Percentiles rank a stretch among this genome's conserved stretches.
These are phyloP conservation scores for Calcarius lapponicus DNA, from an alignment of 2,797 vertebrate genomes.

Conservation along the genomic window DNA sequence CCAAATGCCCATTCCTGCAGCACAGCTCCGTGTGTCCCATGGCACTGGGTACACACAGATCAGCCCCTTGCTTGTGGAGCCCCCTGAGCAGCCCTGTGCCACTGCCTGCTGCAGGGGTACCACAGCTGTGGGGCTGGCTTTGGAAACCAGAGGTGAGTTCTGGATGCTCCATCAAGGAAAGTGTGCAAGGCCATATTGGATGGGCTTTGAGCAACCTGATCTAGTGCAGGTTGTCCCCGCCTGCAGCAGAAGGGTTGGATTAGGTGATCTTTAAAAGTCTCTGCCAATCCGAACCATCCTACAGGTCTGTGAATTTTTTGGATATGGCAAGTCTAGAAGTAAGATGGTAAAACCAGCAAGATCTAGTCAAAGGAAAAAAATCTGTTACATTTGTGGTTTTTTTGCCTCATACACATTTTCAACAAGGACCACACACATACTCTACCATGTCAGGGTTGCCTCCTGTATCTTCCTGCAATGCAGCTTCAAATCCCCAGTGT, in stretches of 20 bases:
- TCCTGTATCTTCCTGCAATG: background rate
- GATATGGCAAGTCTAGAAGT: background rate
- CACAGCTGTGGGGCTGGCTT: background rate
- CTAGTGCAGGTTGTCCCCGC: background rate
- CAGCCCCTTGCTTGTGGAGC: background rate
- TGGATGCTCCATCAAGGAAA: background rate
- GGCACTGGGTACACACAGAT: background rate
- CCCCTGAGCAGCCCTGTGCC: background rate
- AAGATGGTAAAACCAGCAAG: background rate
- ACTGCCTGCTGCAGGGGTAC: background rate
- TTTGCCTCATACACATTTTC: background rate
- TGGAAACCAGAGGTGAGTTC: background rate
- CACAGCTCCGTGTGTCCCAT: background rate
- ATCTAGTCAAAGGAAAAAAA: background rate
- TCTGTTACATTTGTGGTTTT: background rate
- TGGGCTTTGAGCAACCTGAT: background rate
- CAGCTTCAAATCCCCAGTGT: background rate
- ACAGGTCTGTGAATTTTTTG: background rate
- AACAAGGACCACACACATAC: background rate
- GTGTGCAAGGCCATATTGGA: background rate
- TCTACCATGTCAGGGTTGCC: background rate
- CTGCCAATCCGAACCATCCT: background rate
- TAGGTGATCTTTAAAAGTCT: background rate
- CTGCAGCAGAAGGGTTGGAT: background rate
- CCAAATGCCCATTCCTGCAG: constrained; percentile 10